Evolutionary conservation across 1,140 invertebrate species (phyloP).

Genomic region (Sinonovacula constricta): DNA sequence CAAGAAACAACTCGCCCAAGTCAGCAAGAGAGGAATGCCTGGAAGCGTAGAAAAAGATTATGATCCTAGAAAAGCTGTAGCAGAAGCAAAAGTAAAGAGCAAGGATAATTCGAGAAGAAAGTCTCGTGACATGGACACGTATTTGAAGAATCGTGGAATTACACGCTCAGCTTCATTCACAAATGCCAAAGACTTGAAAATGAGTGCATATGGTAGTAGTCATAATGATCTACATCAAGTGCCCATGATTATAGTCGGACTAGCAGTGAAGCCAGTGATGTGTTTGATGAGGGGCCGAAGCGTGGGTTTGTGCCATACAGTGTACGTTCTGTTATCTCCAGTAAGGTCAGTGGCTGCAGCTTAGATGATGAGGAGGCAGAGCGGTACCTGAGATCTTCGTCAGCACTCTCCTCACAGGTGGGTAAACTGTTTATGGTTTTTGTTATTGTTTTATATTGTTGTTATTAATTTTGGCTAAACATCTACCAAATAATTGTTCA

Average conservation of each 20-base stretch:
- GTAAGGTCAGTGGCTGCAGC: conserved; percentile 61
- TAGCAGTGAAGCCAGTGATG: conserved; percentile 55
- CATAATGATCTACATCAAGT: conserved; percentile 63
- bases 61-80: conserved; percentile 91
- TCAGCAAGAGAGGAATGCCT: conserved; percentile 90
- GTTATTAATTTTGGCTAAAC: too few relatives aligned
- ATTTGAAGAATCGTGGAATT: conserved; percentile 55
- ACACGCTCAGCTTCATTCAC: conserved; percentile 71
- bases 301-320: conserved; percentile 63
- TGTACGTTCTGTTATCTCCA: conserved; percentile 48
- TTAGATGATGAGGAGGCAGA: conserved; percentile 70
- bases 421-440: too few relatives aligned
- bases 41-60: conserved; percentile 94
- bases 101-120: conserved; percentile 53
- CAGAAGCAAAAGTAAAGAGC: conserved; percentile 81
- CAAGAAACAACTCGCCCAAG: conserved; percentile 72
- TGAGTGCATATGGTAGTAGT: conserved; percentile 33
- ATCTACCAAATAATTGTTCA: too few relatives aligned
- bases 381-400: conserved; percentile 50
- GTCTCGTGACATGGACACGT: conserved; percentile 33
- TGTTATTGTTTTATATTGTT: too few relatives aligned
- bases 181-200: conserved; percentile 60
- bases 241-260: conserved; percentile 61
- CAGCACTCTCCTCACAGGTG: conserved; percentile 63
- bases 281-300: conserved; percentile 53